These are phyloP conservation scores for Lamellibrachia luymesi DNA, from an alignment of 1,140 invertebrate species.

Conservation along the genomic window DNA sequence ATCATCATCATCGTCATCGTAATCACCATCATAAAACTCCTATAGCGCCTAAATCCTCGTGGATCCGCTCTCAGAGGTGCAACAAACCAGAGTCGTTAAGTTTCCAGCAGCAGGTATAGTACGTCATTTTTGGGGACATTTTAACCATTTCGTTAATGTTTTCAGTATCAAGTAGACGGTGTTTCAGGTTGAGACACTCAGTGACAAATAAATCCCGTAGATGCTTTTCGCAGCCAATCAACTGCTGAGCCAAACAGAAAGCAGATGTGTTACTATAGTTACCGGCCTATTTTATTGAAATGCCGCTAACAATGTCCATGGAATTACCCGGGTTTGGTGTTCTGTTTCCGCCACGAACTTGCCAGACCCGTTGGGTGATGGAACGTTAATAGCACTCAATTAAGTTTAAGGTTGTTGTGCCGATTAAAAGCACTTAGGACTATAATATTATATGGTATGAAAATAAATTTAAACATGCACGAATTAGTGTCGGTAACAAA, in stretches of 20 bases:
- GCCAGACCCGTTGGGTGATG: not conserved
- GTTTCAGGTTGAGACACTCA: not conserved
- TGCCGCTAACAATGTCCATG: not conserved
- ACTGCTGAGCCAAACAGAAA: not conserved
- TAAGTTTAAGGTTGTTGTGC: not conserved
- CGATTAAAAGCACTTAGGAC: not conserved
- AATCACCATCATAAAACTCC: not conserved
- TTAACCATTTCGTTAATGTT: not conserved
- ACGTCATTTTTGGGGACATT: not conserved
- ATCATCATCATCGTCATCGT: slow-evolving; percentile 27
- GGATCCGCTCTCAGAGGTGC: not conserved
- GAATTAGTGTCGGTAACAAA: not conserved
- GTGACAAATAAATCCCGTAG: not conserved
- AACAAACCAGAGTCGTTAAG: not conserved
- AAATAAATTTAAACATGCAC: not conserved
- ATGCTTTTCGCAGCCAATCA: not conserved
- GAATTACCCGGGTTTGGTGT: not conserved
- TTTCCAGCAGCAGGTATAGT: not conserved
- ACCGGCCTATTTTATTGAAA: not conserved
- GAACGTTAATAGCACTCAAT: not conserved
- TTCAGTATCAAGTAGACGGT: not conserved
- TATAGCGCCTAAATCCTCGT: too few species aligned
- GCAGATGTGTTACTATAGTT: not conserved
- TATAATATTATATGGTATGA: not conserved
- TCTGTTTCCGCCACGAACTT: not conserved